Conservation (phyloP, 2,797 vertebrate genomes). For the Oreortyx pictus region DNA sequence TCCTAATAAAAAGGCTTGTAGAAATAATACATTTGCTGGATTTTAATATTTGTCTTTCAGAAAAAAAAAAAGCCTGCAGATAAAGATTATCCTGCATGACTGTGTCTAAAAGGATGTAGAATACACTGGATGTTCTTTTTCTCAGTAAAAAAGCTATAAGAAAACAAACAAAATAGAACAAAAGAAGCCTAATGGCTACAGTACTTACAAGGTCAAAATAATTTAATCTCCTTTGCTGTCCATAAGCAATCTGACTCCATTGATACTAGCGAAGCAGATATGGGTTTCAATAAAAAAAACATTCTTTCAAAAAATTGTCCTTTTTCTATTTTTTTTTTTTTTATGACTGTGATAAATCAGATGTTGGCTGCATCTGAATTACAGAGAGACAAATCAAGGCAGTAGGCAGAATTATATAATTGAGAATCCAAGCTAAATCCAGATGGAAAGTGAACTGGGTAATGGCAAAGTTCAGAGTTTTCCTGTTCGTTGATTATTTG, state of each 20-base stretch:
- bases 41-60: slow-evolving; percentile 9
- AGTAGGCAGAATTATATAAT: background rate
- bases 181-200: background rate
- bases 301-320: background rate
- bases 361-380: background rate
- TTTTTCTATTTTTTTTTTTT: background rate
- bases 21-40: background rate
- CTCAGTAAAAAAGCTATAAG: background rate
- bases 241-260: background rate
- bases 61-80: background rate
- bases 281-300: background rate
- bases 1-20: background rate
- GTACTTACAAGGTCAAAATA: background rate
- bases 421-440: background rate
- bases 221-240: background rate
- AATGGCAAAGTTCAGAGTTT: background rate
- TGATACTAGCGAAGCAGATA: background rate
- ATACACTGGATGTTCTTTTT: background rate
- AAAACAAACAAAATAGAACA: background rate
- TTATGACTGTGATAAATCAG: background rate
- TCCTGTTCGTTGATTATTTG: background rate
- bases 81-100: background rate
- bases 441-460: background rate
- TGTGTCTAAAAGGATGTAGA: background rate
- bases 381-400: background rate